phyloP scores from a whole-genome alignment of 37 sponge, comb jelly and placozoan species.

The Tethya wilhelma region DNA sequence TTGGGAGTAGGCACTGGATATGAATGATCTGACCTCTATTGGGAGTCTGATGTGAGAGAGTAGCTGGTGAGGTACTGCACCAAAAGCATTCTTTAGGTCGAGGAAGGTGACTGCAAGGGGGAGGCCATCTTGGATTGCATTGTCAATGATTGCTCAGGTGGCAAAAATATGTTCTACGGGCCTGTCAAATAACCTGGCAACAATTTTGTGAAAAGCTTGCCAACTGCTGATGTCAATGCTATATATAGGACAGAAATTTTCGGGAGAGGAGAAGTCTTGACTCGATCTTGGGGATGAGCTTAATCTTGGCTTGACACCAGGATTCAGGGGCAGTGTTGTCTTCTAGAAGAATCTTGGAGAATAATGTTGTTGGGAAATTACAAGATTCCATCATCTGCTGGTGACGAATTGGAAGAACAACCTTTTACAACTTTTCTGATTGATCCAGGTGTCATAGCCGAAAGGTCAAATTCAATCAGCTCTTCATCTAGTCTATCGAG shows the following conservation, averaged over 20 bases:
- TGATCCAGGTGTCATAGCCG: slow-evolving; percentile 29
- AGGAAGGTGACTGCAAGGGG: slow-evolving; percentile 32
- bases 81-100: slow-evolving; percentile 57
- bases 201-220: slow-evolving; percentile 23
- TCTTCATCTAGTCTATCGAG: too few relatives aligned
- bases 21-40: neutral
- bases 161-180: slow-evolving; percentile 52
- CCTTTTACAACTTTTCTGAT: slow-evolving; percentile 11
- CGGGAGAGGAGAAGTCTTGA: too few relatives aligned
- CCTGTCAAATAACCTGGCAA: slow-evolving; percentile 23
- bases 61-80: slow-evolving; percentile 17
- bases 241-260: too few relatives aligned
- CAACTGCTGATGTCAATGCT: slow-evolving; percentile 14
- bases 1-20: neutral
- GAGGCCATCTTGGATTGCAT: slow-evolving; percentile 19
- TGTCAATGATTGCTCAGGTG: slow-evolving; percentile 15
- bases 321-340: neutral
- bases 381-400: slow-evolving; percentile 42
- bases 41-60: slow-evolving; percentile 10
- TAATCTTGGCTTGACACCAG: slow-evolving; percentile 38
- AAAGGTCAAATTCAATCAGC: slow-evolving; percentile 3
- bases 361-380: slow-evolving; percentile 48
- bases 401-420: slow-evolving; percentile 31
- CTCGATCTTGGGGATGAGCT: slow-evolving; percentile 5
- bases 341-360: slow-evolving; percentile 39